Base-by-base conservation (phyloP, 2,797 vertebrate species). In the Trachops cirrhosus region DNA sequence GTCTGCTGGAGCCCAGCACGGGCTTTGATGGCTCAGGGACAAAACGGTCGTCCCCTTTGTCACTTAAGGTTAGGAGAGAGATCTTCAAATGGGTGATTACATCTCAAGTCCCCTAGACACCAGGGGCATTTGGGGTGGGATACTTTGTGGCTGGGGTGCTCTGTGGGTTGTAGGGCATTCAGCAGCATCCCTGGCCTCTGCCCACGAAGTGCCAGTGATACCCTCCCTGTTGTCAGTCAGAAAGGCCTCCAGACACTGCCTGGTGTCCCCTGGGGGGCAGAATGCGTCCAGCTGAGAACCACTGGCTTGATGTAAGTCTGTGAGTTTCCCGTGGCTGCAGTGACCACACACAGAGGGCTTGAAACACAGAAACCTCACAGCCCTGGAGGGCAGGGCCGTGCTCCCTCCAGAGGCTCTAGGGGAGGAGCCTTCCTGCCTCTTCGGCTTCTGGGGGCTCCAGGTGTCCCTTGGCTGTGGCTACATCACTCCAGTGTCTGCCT, bases 1-100 rank as follows among this genome's bases (percentile, higher is more conserved):
- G 0, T 0, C 2, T 15, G 62, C 50, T 10, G 9, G 74, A 48
- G 26, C 39, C 44, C 1, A 0, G 8, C 3, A 9, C 10, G n/a
- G 48, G 19, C 34, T n/a, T 62, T 15, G 62, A 10, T 46, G 54
- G 71, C 44, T 21, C 34, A 6, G 6, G 80, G 37, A 6, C 62
- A 34, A 59, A 62, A 64, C 18, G 5, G 0, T 2, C 70, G 59
- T 68, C 26, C 19, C 26, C 2, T 57, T 46, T 26, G 86, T 48
- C 87, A 59, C 73, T 41, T 50, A 39, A 67, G n/a, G 34, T 1
- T 10, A 18, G 46, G 29, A 29, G 39, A 29, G 19, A 44, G 29
- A 5, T 6, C 34, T 46, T 83, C 50, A 18, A 12, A n/a, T 3
- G n/a, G 2, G 54, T 41, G 11, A 24, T 29, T 32, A 6, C 34